Evolutionary conservation across 2,113 vertebrate species (phyloP).

Genomic region (Cynoglossus semilaevis): DNA sequence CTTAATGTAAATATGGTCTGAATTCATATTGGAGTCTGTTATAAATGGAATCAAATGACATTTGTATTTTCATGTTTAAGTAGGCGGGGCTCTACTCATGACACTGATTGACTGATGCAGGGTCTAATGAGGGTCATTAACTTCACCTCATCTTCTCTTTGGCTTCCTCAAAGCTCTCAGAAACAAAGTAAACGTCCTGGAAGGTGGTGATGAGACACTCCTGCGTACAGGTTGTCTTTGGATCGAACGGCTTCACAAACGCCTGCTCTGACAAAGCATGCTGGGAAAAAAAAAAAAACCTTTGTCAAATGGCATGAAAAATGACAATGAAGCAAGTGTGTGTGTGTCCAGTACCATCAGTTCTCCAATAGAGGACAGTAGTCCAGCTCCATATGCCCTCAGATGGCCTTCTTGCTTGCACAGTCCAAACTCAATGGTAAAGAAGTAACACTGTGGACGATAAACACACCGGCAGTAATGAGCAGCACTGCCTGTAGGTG

Average conservation of each 20-base stretch:
- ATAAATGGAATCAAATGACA: no score
- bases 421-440: conserved; percentile 97
- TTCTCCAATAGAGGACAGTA: conserved; percentile 96
- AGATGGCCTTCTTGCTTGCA: conserved; percentile 97
- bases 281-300: conserved; percentile 70
- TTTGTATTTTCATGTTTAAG: no score
- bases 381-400: conserved; percentile 93
- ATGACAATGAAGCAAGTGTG: not conserved
- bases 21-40: no score
- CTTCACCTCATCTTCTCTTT: conserved; percentile 99
- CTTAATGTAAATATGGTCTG: no score
- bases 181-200: conserved; percentile 96
- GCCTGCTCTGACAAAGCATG: conserved; percentile 93
- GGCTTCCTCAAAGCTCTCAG: conserved; percentile 97
- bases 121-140: no score
- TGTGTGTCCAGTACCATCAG: conserved; percentile 78
- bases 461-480: not conserved
- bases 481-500: not conserved
- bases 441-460: conserved; percentile 95
- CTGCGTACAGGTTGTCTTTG: conserved; percentile 90
- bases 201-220: conserved; percentile 98
- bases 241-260: conserved; percentile 89
- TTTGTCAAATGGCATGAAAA: no score
- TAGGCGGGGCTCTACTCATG: no score
- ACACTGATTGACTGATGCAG: no score